A percentile compares a stretch with the other conserved stretches of the same genome.
Evolutionary conservation across 1,140 invertebrate genomes (phyloP).

Genomic region (Wiebesia pumilae): DNA sequence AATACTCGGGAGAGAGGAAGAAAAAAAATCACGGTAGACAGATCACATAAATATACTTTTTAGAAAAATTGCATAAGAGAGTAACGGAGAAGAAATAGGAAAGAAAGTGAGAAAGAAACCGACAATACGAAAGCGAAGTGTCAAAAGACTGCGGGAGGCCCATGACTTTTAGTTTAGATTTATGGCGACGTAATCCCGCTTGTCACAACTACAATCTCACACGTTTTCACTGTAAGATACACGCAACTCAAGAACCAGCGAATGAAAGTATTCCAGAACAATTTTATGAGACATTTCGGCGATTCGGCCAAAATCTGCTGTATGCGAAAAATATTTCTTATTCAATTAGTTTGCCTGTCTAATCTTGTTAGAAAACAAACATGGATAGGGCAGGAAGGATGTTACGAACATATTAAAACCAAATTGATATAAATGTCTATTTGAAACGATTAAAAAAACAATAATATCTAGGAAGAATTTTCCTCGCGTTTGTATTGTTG

Average conservation of each 20-base stretch:
- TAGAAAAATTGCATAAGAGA: slow-evolving; percentile 33
- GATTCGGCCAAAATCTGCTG: neutral
- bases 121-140: neutral
- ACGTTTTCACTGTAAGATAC: slow-evolving; percentile 24
- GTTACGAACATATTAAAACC: no score
- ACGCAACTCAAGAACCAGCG: neutral
- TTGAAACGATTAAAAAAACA: no score
- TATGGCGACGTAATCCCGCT: slow-evolving; percentile 48
- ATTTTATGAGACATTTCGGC: neutral
- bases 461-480: neutral
- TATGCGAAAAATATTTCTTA: neutral
- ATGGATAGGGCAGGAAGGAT: no score
- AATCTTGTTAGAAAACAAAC: neutral
- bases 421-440: no score
- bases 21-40: neutral
- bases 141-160: neutral
- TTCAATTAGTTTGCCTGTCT: neutral
- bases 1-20: slow-evolving; percentile 1
- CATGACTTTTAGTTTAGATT: slow-evolving; percentile 43
- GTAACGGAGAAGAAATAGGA: neutral
- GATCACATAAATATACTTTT: slow-evolving; percentile 35
- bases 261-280: neutral
- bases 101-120: neutral
- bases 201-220: slow-evolving; percentile 29
- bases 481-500: no score